These are phyloP conservation scores for Adelges cooleyi DNA, from an alignment of 1,140 invertebrate species.

Conservation along the genomic window DNA sequence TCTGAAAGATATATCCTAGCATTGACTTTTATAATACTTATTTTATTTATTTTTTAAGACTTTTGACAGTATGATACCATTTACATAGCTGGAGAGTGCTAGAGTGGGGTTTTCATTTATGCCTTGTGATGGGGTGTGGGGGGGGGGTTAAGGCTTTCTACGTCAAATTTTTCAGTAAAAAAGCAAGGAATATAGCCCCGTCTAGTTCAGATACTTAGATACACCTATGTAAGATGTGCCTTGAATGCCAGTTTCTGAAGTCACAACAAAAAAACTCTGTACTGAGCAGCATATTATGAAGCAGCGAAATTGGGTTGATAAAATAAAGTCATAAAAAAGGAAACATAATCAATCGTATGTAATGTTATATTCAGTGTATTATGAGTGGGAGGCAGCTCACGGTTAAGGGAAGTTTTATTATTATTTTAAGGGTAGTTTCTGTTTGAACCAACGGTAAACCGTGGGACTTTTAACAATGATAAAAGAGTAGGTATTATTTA, in stretches of 20 bases:
- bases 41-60: too few relatives aligned
- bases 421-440: slow-evolving; percentile 20
- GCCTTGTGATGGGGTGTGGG: too few relatives aligned
- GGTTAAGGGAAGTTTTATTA: slow-evolving; percentile 11
- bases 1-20: too few relatives aligned
- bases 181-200: too few relatives aligned
- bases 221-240: background rate
- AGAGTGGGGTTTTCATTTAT: too few relatives aligned
- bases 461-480: slow-evolving; percentile 27
- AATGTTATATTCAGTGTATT: background rate
- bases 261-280: background rate
- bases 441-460: background rate
- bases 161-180: too few relatives aligned
- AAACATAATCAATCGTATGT: slow-evolving; percentile 17
- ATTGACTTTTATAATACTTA: too few relatives aligned
- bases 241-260: background rate
- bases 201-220: too few relatives aligned
- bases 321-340: slow-evolving; percentile 17
- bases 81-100: too few relatives aligned
- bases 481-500: slow-evolving; percentile 24
- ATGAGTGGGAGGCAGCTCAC: background rate
- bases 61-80: too few relatives aligned
- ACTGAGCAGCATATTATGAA: background rate
- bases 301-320: slow-evolving; percentile 16
- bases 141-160: too few relatives aligned